phyloP scores from a whole-genome alignment of 2,888 invertebrate species.

The Deilephila elpenor region DNA sequence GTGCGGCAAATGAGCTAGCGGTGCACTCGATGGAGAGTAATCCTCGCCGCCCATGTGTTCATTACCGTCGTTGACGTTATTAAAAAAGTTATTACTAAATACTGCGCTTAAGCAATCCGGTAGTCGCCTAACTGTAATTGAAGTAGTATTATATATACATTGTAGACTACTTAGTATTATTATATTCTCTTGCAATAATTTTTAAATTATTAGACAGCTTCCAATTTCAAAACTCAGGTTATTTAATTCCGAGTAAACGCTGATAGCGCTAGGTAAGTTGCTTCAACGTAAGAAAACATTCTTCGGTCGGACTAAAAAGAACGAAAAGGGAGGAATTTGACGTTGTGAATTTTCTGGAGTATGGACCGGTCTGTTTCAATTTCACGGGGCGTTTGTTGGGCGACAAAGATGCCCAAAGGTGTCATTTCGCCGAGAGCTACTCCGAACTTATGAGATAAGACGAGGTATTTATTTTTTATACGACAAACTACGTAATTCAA shows the following conservation, averaged over 20 bases:
- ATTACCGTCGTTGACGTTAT: neutral
- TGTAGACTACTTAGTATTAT: too few species aligned
- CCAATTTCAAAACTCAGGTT: neutral
- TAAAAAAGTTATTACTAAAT: too few species aligned
- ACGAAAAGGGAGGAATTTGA: slow-evolving; percentile 60
- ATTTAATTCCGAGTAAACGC: neutral
- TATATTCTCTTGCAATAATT: too few species aligned
- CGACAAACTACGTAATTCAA: slow-evolving; percentile 43
- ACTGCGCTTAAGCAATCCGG: too few species aligned
- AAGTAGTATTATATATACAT: too few species aligned
- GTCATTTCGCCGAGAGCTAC: slow-evolving; percentile 76
- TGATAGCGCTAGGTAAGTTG: slow-evolving; percentile 2
- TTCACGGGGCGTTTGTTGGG: slow-evolving; percentile 82
- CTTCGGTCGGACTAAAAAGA: slow-evolving; percentile 55
- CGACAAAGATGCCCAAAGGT: slow-evolving; percentile 80
- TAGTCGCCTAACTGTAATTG: too few species aligned
- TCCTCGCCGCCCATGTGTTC: too few species aligned
- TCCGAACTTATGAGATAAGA: slow-evolving; percentile 70
- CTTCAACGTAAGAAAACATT: slow-evolving; percentile 22
- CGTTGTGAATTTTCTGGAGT: slow-evolving; percentile 64
- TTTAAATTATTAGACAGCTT: slow-evolving; percentile 9
- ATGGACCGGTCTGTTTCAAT: slow-evolving; percentile 79
- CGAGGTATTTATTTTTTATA: slow-evolving; percentile 69
- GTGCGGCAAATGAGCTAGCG: too few species aligned
- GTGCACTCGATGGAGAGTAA: too few species aligned